phyloP scores from a whole-genome alignment of 53 echinoderm and acorn worm genomes.

The Pentamera pediparva region DNA sequence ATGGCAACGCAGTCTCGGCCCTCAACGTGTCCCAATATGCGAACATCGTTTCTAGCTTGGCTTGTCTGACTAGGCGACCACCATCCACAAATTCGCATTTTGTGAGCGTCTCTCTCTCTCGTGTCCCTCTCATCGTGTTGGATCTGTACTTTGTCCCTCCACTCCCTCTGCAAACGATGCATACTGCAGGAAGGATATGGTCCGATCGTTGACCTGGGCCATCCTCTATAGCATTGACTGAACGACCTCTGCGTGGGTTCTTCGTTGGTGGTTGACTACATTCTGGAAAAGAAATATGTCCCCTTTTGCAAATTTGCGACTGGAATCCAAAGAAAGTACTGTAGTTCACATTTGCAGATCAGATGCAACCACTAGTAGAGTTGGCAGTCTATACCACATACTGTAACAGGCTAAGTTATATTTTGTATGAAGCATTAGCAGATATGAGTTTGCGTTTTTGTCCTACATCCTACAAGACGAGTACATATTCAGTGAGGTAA shows the following conservation, averaged over 20 bases:
- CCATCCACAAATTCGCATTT: conserved; percentile 35
- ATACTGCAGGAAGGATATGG: not conserved
- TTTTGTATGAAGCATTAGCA: too few species aligned
- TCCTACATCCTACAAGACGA: too few species aligned
- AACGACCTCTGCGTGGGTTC: not conserved
- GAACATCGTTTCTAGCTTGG: conserved; percentile 15
- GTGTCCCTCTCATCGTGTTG: conserved; percentile 25
- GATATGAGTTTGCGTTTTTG: too few species aligned
- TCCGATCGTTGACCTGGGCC: not conserved
- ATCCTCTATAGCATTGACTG: not conserved
- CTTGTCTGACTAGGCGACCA: conserved; percentile 3
- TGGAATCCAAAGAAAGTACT: too few species aligned
- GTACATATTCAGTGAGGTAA: too few species aligned
- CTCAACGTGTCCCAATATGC: conserved; percentile 21
- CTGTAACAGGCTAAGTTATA: too few species aligned
- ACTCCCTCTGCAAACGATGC: not conserved
- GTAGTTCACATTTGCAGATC: too few species aligned
- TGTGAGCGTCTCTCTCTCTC: conserved; percentile 22
- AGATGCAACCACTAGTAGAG: too few species aligned
- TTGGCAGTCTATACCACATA: too few species aligned
- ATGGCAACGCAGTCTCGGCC: conserved; percentile 32
- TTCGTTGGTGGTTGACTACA: too few species aligned
- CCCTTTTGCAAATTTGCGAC: too few species aligned
- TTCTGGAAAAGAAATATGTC: too few species aligned
- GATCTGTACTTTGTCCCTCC: not conserved